Evolutionary conservation across 2,797 vertebrate genomes (phyloP).

Genomic region (Phoeniculus purpureus): DNA sequence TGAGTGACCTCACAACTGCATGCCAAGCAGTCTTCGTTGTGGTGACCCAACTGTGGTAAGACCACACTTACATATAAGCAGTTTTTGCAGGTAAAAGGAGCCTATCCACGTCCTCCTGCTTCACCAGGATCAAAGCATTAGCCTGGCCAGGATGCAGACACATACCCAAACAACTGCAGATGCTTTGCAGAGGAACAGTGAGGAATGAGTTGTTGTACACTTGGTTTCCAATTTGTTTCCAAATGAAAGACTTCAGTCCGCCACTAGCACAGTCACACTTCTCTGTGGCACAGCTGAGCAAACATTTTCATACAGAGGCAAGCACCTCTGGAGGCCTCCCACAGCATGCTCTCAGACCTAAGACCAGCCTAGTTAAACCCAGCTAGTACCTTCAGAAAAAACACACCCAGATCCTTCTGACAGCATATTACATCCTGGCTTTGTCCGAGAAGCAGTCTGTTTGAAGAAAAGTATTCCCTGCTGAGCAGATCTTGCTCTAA

Average conservation of each 20-base stretch:
- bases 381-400: background rate
- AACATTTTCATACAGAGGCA: background rate
- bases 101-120: background rate
- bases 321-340: background rate
- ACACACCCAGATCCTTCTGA: background rate
- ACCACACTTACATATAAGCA: background rate
- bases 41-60: background rate
- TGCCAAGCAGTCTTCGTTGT: background rate
- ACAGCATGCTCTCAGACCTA: background rate
- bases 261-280: background rate
- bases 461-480: background rate
- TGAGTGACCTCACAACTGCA: background rate
- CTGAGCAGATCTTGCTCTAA: slow-evolving; percentile 4
- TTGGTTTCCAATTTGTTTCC: background rate
- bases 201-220: background rate
- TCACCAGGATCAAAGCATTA: background rate
- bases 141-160: background rate
- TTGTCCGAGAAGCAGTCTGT: background rate
- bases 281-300: background rate
- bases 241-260: background rate
- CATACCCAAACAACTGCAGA: background rate
- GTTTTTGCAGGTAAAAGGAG: background rate
- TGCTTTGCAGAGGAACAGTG: background rate
- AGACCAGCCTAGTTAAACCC: background rate
- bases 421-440: background rate